Percentiles rank a stretch among this genome's conserved stretches.
Conservation (phyloP, 2,113 vertebrate species). For the Petrocephalus microphthalmus region DNA sequence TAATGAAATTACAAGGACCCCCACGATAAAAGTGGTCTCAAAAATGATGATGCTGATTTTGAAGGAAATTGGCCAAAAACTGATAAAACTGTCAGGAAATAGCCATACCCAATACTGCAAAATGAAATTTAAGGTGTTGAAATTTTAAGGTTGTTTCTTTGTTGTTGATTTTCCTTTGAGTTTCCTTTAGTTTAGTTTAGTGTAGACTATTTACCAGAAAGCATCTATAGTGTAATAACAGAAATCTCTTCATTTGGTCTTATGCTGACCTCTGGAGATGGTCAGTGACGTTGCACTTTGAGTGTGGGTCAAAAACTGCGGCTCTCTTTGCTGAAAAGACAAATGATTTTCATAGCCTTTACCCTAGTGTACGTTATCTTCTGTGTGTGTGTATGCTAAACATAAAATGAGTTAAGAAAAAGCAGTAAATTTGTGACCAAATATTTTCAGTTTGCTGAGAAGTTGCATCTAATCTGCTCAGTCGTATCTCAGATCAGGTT, state of each 20-base stretch:
- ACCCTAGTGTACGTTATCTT: neutral
- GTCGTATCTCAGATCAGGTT: neutral
- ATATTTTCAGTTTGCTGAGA: neutral
- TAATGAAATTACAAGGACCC: slow-evolving; percentile 17
- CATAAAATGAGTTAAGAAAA: neutral
- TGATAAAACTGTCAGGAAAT: too few species aligned
- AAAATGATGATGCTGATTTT: neutral
- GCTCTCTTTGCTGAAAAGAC: neutral
- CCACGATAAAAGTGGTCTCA: neutral
- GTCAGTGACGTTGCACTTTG: neutral
- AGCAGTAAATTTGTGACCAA: neutral
- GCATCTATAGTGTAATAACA: neutral
- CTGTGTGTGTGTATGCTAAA: neutral
- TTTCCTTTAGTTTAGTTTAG: neutral
- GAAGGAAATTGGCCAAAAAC: neutral
- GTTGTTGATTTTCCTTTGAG: too few species aligned
- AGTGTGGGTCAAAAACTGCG: neutral
- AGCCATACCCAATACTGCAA: too few species aligned
- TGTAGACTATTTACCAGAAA: neutral
- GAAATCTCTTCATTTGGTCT: neutral
- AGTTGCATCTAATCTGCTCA: too few species aligned
- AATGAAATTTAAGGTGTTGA: too few species aligned
- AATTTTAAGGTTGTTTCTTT: too few species aligned
- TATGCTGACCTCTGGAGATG: neutral
- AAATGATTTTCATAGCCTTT: neutral